A percentile compares a stretch with the other conserved stretches of the same genome.
phyloP scores from a whole-genome alignment of 2,797 vertebrate genomes.

The Triplophysa yarkandensis region DNA sequence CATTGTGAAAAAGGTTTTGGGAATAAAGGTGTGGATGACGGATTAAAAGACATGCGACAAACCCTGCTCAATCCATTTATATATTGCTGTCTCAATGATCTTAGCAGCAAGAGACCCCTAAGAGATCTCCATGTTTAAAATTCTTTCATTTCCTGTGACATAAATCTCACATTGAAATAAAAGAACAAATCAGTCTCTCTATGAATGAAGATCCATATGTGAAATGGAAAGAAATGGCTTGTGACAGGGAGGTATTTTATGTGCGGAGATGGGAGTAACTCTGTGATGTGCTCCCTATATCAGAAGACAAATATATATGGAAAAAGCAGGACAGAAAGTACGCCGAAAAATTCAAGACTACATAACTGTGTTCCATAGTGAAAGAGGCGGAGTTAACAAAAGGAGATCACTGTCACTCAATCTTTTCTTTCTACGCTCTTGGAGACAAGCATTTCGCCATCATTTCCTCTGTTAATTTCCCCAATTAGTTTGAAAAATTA shows the following conservation, averaged over 20 bases:
- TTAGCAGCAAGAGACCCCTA: background rate
- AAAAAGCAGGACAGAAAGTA: conserved; percentile 9
- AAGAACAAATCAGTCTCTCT: conserved; percentile 4
- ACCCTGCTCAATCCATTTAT: conserved; percentile 7
- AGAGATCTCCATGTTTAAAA: background rate
- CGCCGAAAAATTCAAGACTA: conserved; percentile 6
- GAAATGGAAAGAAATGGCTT: conserved; percentile 3
- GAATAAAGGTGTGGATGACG: conserved; percentile 10
- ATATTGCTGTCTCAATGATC: background rate
- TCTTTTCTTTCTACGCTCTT: background rate
- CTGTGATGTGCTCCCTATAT: background rate
- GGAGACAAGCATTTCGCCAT: conserved; percentile 8
- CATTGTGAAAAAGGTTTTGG: conserved; percentile 20
- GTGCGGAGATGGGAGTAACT: background rate
- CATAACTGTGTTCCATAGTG: conserved; percentile 15
- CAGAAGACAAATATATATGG: conserved; percentile 14
- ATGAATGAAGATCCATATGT: background rate
- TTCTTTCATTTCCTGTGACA: background rate
- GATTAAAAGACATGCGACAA: conserved; percentile 3
- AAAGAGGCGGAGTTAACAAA: conserved; percentile 33
- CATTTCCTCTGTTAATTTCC: conserved; percentile 29
- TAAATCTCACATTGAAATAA: background rate
- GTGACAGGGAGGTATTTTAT: conserved; percentile 18
- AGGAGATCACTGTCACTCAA: conserved; percentile 3
- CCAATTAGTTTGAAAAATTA: conserved; percentile 52